A percentile compares a stretch with the other conserved stretches of the same genome.
Conservation (phyloP, 92 coral and sea anemone genomes). For the Meandrina meandrites region DNA sequence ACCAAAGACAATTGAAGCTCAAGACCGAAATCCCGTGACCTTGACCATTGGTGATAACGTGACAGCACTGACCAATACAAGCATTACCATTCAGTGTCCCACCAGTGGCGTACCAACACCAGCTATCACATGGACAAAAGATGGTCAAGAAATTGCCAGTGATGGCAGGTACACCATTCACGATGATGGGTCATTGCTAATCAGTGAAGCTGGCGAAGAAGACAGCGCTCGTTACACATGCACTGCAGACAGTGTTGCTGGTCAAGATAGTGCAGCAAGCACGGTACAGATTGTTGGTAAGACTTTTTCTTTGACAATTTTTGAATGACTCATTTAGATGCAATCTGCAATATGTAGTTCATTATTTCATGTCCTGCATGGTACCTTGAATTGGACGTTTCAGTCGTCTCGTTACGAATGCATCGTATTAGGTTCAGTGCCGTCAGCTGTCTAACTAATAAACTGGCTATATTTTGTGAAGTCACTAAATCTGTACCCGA, state of each 20-base stretch:
- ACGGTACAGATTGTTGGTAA: slow-evolving; percentile 59
- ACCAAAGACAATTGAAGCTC: slow-evolving; percentile 21
- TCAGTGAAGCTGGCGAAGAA: slow-evolving; percentile 35
- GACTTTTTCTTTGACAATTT: background rate
- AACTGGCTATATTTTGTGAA: background rate
- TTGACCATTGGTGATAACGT: slow-evolving; percentile 57
- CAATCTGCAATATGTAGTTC: background rate
- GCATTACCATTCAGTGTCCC: slow-evolving; percentile 60
- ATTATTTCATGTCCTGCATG: background rate
- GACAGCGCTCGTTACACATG: slow-evolving; percentile 56
- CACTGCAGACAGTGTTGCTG: slow-evolving; percentile 47
- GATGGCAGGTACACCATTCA: slow-evolving; percentile 20
- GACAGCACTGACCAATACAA: slow-evolving; percentile 62
- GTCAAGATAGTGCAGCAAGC: slow-evolving; percentile 47
- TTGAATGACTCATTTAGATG: background rate
- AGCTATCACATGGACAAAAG: slow-evolving; percentile 66
- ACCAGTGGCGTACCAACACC: slow-evolving; percentile 77
- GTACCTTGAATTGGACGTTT: background rate
- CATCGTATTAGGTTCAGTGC: background rate
- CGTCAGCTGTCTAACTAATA: no score
- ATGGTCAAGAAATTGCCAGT: slow-evolving; percentile 23
- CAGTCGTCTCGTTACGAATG: background rate
- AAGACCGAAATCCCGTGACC: slow-evolving; percentile 42
- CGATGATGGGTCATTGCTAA: slow-evolving; percentile 45
- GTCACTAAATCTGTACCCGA: background rate